These are phyloP conservation scores for Ceraclea dissimilis DNA, from an alignment of 2,888 invertebrate species.

Conservation along the genomic window DNA sequence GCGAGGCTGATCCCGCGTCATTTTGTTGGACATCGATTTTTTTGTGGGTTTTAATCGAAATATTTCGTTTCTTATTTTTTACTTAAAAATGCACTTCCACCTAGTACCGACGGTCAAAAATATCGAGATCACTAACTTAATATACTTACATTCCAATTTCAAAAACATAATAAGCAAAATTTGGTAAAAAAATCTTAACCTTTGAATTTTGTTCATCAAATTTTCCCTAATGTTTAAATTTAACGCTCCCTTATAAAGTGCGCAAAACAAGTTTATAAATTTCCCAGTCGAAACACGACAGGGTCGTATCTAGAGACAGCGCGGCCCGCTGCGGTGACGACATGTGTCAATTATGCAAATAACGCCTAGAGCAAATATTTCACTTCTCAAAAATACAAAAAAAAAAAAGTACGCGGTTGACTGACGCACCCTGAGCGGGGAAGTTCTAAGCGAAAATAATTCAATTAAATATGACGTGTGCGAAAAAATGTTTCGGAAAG, in stretches of 20 bases:
- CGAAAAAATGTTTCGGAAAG: neutral
- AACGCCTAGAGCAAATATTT: neutral
- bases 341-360: neutral
- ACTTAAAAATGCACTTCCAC: too few relatives aligned
- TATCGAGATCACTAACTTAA: too few relatives aligned
- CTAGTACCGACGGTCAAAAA: too few relatives aligned
- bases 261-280: neutral
- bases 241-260: neutral
- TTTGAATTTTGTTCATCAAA: too few relatives aligned
- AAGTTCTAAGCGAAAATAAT: slow-evolving; percentile 1
- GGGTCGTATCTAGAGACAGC: neutral
- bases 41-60: too few relatives aligned
- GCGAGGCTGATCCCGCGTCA: too few relatives aligned
- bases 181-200: too few relatives aligned
- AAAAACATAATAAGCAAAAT: too few relatives aligned
- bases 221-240: too few relatives aligned
- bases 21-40: too few relatives aligned
- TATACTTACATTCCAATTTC: too few relatives aligned
- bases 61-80: too few relatives aligned
- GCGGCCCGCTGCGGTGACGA: neutral
- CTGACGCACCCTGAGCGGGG: neutral
- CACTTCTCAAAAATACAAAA: neutral
- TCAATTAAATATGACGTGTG: neutral
- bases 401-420: neutral
- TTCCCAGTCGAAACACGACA: neutral